phyloP scores from a whole-genome alignment of 2,113 vertebrate genomes.

The Chloebia gouldiae region DNA sequence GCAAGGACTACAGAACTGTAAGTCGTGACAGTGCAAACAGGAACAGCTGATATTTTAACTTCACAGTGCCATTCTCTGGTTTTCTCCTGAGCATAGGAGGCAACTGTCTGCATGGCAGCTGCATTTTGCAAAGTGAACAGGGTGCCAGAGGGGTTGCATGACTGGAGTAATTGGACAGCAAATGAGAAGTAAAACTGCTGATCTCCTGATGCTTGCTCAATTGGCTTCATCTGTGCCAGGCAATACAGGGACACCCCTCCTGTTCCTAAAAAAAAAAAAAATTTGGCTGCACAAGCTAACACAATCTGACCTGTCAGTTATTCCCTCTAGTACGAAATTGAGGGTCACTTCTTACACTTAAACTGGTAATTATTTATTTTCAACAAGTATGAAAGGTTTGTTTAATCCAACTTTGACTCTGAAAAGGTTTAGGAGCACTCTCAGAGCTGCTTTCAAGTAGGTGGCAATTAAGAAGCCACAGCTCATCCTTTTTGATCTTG shows the following conservation, averaged over 20 bases:
- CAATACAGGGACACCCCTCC: background rate
- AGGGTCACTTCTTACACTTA: background rate
- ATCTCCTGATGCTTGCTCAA: background rate
- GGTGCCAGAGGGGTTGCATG: background rate
- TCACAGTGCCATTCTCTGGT: background rate
- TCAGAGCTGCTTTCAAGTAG: background rate
- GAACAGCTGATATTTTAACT: background rate
- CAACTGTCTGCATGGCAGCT: background rate
- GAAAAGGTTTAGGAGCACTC: background rate
- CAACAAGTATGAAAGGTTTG: background rate
- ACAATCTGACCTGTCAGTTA: background rate
- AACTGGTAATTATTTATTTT: background rate
- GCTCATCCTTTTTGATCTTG: background rate
- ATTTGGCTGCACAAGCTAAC: background rate
- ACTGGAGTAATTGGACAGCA: background rate
- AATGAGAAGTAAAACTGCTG: background rate
- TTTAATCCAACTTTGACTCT: background rate
- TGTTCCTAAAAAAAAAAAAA: background rate
- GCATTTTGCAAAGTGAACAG: background rate
- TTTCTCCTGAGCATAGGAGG: background rate
- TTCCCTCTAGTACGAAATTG: background rate
- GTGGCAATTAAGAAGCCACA: background rate
- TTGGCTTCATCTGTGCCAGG: background rate
- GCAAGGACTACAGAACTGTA: background rate
- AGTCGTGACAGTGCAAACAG: background rate